A percentile compares a stretch with the other conserved stretches of the same genome.
Evolutionary conservation across 2,797 vertebrate species (phyloP).

Genomic region (Lates japonicus): DNA sequence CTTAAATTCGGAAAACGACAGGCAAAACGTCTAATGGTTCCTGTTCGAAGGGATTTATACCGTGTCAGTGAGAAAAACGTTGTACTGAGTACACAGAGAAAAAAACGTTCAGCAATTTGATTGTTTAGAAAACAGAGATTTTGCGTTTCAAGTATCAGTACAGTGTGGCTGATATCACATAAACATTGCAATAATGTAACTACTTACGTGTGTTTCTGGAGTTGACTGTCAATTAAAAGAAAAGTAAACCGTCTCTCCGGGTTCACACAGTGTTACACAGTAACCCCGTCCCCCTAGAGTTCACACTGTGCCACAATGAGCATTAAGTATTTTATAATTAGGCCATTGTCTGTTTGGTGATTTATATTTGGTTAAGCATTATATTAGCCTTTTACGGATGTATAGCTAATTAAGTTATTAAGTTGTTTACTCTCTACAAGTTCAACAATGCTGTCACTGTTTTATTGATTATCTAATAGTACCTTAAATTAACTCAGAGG

Average conservation of each 20-base stretch:
- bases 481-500: neutral
- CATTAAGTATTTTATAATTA: neutral
- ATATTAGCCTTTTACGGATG: neutral
- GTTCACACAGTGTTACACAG: conserved; percentile 82
- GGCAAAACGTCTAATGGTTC: conserved; percentile 69
- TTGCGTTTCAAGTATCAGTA: rapidly evolving
- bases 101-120: conserved; percentile 9
- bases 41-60: conserved; percentile 85
- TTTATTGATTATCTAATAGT: neutral
- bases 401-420: neutral
- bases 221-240: conserved; percentile 10
- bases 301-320: rapidly evolving
- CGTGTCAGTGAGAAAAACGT: conserved; percentile 80
- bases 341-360: neutral
- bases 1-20: conserved; percentile 52
- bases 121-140: neutral
- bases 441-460: neutral
- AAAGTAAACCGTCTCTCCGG: conserved; percentile 9
- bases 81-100: conserved; percentile 82
- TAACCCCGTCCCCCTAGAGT: conserved; percentile 75
- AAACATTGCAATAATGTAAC: neutral
- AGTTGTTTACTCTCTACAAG: neutral
- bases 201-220: neutral
- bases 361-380: neutral
- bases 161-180: rapidly evolving